Evolutionary conservation across 2,888 invertebrate species (phyloP).

Genomic region (Trimorus sp.): DNA sequence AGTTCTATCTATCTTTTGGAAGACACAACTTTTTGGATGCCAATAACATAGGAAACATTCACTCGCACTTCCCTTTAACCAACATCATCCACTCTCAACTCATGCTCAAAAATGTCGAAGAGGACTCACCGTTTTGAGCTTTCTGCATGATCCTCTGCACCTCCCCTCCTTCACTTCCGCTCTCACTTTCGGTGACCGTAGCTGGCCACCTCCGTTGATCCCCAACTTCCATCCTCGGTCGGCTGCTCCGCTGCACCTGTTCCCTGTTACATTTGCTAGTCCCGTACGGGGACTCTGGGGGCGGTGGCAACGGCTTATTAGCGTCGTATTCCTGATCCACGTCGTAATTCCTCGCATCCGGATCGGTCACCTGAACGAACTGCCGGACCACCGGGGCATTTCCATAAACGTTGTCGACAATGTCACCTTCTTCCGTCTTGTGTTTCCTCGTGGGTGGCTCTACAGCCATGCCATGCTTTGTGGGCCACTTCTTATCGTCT

Average conservation of each 20-base stretch:
- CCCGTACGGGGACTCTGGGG: constrained; percentile 70
- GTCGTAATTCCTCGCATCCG: constrained; percentile 50
- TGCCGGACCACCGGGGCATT: constrained; percentile 28
- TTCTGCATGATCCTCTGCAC: constrained; percentile 85
- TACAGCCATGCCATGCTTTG: constrained; percentile 81
- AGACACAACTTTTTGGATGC: too few relatives aligned
- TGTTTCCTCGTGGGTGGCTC: constrained; percentile 78
- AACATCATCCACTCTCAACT: neutral
- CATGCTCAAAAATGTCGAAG: constrained; percentile 6
- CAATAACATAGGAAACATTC: too few relatives aligned
- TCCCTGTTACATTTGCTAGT: constrained; percentile 63
- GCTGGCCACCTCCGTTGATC: constrained; percentile 70
- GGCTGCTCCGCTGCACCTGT: constrained; percentile 56
- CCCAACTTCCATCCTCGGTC: constrained; percentile 44
- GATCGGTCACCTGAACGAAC: constrained; percentile 16
- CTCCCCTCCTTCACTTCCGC: constrained; percentile 88
- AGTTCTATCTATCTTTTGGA: too few relatives aligned
- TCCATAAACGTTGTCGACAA: constrained; percentile 56
- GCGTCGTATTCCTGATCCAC: constrained; percentile 76
- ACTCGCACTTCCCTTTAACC: neutral
- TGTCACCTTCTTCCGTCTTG: constrained; percentile 70
- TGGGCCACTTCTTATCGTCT: constrained; percentile 81
- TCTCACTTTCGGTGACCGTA: constrained; percentile 84
- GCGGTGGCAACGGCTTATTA: constrained; percentile 81
- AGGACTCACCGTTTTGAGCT: constrained; percentile 75